Evolutionary conservation across 2,888 invertebrate genomes (phyloP), one percentile per base, ranked within the genome.

Genomic region (Heliconius erato): DNA sequence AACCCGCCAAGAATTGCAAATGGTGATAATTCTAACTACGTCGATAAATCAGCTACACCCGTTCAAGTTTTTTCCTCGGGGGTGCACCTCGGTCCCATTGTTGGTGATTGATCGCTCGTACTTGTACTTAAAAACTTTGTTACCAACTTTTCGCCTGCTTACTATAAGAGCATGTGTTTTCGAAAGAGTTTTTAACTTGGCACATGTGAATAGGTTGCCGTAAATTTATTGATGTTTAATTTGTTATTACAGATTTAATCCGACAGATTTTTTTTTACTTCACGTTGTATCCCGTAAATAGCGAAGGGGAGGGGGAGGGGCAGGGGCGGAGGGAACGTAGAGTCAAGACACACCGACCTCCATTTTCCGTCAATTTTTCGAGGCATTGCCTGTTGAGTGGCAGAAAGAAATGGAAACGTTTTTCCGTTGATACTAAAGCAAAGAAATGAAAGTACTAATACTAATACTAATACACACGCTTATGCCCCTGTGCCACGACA

Each of bases 11-110:
- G 95, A 95, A 95, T 96, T 95, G 95, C 95, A 95, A 95, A 95
- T 96, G 92, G 95, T 92, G 93, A 95, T 96, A 96, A 95, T 96
- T 95, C 95, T 90, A 95, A 95, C 95, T 95, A 93, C 92, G 89
- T 91, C 94, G 89, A 96, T 96, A 96, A 96, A 96, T 96, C 95
- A 95, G 92, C 91, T 86, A 89, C 91, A 91, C 90, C 91, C 91
- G 93, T 91, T 92, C 90, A 92, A 95, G 89, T 94, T 95, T 94
- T 94, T 95, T 94, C 93, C 95, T 91, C 91, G 87, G 88, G 94
- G 95, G 95, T 91, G 91, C 91, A 89, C 87, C 92, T 90, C 87
- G 87, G 89, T 89, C 88, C 91, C 91, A 91, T 92, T 92, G 94
- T 92, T 90, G 86, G 94, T 94, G 95, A 96, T 96, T 93, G 95